Conservation (phyloP, 2,797 vertebrate species). For the Poecilia wingei region DNA sequence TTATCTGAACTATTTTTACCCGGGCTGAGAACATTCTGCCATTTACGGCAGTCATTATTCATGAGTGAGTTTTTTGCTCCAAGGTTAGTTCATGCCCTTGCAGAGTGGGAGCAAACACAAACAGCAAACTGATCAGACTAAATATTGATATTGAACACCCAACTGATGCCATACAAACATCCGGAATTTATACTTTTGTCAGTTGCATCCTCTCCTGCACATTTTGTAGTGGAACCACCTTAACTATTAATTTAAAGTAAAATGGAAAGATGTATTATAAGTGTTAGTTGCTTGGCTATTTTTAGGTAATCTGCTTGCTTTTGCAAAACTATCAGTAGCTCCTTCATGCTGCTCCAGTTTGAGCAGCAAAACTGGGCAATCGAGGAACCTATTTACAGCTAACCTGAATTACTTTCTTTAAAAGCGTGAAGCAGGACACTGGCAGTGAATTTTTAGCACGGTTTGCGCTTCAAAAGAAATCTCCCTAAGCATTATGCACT, state of each 20-base stretch:
- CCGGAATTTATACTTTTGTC: background rate
- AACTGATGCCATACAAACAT: background rate
- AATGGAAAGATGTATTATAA: background rate
- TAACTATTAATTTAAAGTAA: background rate
- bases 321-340: background rate
- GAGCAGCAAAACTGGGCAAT: background rate
- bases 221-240: background rate
- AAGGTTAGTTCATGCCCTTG: slow-evolving; percentile 50
- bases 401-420: slow-evolving; percentile 11
- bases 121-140: slow-evolving; percentile 24
- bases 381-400: background rate
- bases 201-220: background rate
- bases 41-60: slow-evolving; percentile 69
- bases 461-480: background rate
- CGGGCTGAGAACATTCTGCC: slow-evolving; percentile 59
- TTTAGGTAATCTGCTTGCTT: background rate
- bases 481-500: background rate
- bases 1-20: slow-evolving; percentile 69
- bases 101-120: slow-evolving; percentile 32
- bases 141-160: slow-evolving; percentile 25
- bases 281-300: background rate
- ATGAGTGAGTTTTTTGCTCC: slow-evolving; percentile 50
- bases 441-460: background rate
- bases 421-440: background rate
- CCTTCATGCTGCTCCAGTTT: background rate